Percentiles rank a stretch among this genome's conserved stretches.
phyloP scores from a whole-genome alignment of 2,888 invertebrate genomes.

The Tortrix viridana region DNA sequence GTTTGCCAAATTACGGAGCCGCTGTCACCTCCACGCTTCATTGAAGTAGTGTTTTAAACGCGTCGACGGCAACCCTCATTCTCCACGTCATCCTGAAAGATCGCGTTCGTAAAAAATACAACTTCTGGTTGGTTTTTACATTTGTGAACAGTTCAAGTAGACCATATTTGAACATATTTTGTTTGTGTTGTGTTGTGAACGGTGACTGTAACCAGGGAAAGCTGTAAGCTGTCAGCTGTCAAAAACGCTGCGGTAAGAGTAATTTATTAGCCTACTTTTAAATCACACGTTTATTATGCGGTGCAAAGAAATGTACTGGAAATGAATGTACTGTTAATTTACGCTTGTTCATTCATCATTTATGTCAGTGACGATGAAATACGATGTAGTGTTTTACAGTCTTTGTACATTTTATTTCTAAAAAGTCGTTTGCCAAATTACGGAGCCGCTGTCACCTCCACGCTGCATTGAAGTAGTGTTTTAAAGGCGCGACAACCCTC shows the following conservation, averaged over 20 bases:
- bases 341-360: conserved; percentile 30
- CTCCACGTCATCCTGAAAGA: conserved; percentile 40
- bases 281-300: conserved; percentile 42
- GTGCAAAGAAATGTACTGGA: conserved; percentile 21
- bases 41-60: conserved; percentile 21
- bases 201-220: conserved; percentile 50
- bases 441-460: conserved; percentile 26
- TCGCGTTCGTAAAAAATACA: conserved; percentile 46
- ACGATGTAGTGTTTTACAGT: conserved; percentile 19
- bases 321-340: conserved; percentile 24
- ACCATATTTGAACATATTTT: conserved; percentile 38
- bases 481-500: conserved; percentile 10
- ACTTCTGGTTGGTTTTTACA: background rate
- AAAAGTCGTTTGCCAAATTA: conserved; percentile 13
- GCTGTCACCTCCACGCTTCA: conserved; percentile 24
- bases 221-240: conserved; percentile 66
- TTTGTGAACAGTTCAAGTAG: conserved; percentile 20
- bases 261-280: conserved; percentile 50
- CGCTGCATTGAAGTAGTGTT: conserved; percentile 15
- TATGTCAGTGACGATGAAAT: conserved; percentile 12
- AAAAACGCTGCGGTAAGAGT: conserved; percentile 71
- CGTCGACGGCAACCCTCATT: background rate
- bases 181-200: conserved; percentile 58
- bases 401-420: conserved; percentile 4
- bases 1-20: conserved; percentile 19